Conservation (phyloP, 1,140 invertebrate genomes). For the Leucophenga varia region DNA sequence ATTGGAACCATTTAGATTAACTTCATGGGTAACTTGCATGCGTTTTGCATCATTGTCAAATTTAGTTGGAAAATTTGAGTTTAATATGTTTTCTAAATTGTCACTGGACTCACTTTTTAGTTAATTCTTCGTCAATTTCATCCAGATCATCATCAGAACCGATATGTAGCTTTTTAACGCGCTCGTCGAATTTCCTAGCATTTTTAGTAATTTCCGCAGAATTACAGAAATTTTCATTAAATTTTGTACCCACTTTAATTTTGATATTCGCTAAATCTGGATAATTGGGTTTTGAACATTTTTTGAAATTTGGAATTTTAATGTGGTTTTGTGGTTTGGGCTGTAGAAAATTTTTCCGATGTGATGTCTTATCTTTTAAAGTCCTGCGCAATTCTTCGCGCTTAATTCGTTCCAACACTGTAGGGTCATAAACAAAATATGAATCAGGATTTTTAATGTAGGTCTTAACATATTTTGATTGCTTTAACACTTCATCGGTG, state of each 20-base stretch:
- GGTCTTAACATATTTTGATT: constrained; percentile 55
- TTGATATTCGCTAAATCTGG: constrained; percentile 53
- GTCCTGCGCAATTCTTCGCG: constrained; percentile 35
- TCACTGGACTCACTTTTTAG: constrained; percentile 50
- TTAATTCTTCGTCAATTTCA: constrained; percentile 46
- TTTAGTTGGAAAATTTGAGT: too few relatives aligned
- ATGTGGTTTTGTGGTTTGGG: constrained; percentile 12
- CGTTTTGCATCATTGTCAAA: too few relatives aligned
- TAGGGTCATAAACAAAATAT: constrained; percentile 50
- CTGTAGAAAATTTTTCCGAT: too few relatives aligned
- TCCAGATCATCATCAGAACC: constrained; percentile 52
- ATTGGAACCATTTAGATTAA: too few relatives aligned
- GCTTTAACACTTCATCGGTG: constrained; percentile 53
- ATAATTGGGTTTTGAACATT: constrained; percentile 51
- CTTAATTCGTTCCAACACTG: constrained; percentile 42
- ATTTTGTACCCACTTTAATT: constrained; percentile 40
- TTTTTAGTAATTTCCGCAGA: constrained; percentile 49
- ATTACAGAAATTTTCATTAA: constrained; percentile 36
- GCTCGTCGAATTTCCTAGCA: constrained; percentile 51
- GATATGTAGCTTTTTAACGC: constrained; percentile 50
- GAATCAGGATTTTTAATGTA: constrained; percentile 55
- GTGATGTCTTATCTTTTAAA: too few relatives aligned
- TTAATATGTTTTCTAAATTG: too few relatives aligned
- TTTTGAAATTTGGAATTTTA: constrained; percentile 32
- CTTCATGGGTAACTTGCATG: too few relatives aligned